phyloP scores from a whole-genome alignment of 2,888 invertebrate species.

The Clanis bilineata region DNA sequence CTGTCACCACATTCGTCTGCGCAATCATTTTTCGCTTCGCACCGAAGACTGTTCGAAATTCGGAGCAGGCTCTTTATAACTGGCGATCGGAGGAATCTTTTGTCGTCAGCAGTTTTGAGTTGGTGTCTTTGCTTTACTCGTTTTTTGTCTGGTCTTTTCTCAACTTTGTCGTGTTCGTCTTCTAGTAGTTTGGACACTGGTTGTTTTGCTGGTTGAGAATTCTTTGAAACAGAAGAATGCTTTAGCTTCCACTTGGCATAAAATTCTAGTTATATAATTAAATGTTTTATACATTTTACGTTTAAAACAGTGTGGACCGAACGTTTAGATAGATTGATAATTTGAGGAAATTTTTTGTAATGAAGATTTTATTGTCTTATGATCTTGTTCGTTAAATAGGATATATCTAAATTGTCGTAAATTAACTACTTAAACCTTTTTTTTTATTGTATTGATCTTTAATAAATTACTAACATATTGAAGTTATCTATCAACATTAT shows the following conservation, averaged over 20 bases:
- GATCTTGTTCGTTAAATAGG: too few species aligned
- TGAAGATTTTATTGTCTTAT: too few species aligned
- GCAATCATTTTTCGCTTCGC: constrained; percentile 45
- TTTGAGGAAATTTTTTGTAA: too few species aligned
- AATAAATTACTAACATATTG: too few species aligned
- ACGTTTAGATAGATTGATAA: too few species aligned
- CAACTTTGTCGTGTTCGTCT: background rate
- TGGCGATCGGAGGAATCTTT: constrained; percentile 31
- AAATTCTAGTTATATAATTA: too few species aligned
- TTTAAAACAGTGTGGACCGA: too few species aligned
- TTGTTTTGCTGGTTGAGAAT: background rate
- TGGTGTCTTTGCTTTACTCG: background rate
- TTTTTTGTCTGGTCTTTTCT: background rate
- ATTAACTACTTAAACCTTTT: too few species aligned
- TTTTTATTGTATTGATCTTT: too few species aligned
- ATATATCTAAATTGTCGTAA: too few species aligned
- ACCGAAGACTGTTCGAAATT: constrained; percentile 35
- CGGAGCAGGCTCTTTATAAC: constrained; percentile 44
- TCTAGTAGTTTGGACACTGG: background rate
- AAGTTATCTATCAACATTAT: too few species aligned
- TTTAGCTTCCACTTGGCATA: background rate
- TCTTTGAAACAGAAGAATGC: background rate
- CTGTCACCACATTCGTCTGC: constrained; percentile 34
- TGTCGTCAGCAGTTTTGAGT: constrained; percentile 5
- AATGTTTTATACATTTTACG: too few species aligned